Evolutionary conservation across 2,113 vertebrate genomes (phyloP).

Genomic region (Cricetomys ansorgei): DNA sequence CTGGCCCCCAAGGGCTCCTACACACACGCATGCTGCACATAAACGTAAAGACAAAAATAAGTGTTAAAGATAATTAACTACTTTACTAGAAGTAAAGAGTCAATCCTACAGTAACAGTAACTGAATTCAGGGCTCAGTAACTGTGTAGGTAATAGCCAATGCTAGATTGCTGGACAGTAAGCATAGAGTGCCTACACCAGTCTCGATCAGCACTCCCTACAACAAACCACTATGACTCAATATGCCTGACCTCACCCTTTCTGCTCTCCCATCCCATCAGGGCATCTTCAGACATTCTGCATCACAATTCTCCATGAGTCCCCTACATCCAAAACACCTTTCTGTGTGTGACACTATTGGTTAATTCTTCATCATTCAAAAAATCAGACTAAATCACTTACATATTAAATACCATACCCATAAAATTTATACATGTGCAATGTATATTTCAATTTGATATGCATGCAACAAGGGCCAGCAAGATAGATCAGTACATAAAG

Average conservation of each 20-base stretch:
- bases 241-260: not conserved
- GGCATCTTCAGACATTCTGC: not conserved
- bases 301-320: not conserved
- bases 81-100: not conserved
- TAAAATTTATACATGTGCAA: no score
- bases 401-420: no score
- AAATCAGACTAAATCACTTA: not conserved
- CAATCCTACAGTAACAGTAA: not conserved
- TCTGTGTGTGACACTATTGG: not conserved
- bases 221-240: not conserved
- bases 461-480: not conserved
- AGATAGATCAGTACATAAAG: not conserved
- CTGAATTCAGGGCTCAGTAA: not conserved
- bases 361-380: not conserved
- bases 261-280: not conserved
- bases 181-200: not conserved
- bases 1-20: not conserved
- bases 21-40: not conserved
- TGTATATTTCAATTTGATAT: no score
- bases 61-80: not conserved
- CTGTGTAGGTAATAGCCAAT: not conserved
- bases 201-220: not conserved
- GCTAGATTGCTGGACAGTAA: not conserved
- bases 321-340: not conserved
- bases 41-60: not conserved